These are phyloP conservation scores for Leucozona laternaria DNA, from an alignment of 2,888 invertebrate species.

Conservation along the genomic window DNA sequence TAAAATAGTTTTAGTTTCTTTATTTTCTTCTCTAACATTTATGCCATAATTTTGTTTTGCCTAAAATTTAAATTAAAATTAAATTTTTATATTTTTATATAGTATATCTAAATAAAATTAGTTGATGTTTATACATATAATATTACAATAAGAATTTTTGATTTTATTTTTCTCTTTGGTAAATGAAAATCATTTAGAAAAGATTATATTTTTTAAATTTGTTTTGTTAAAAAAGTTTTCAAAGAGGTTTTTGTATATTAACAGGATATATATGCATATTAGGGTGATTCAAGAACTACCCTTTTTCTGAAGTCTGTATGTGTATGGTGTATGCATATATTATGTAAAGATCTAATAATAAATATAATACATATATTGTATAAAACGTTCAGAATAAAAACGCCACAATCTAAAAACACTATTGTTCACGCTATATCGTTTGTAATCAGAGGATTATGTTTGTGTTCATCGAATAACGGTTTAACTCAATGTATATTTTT, in stretches of 20 bases:
- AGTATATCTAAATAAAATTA: not conserved
- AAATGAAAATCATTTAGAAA: not conserved
- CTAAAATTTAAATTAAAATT: not conserved
- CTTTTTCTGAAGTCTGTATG: too few species aligned
- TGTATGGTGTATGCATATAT: too few species aligned
- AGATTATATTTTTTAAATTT: not conserved
- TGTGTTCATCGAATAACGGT: too few species aligned
- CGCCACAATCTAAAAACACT: too few species aligned
- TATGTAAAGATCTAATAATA: too few species aligned
- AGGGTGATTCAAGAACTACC: too few species aligned
- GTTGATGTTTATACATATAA: not conserved
- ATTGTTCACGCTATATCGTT: too few species aligned
- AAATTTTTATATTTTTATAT: not conserved
- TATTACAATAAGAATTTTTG: not conserved
- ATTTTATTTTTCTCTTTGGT: not conserved
- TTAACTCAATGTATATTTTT: too few species aligned
- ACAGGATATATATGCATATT: too few species aligned
- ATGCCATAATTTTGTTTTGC: not conserved
- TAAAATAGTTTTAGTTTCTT: conserved; percentile 3
- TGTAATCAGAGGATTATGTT: too few species aligned
- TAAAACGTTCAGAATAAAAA: too few species aligned
- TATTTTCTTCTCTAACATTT: not conserved
- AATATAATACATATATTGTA: too few species aligned
- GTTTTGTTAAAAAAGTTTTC: not conserved
- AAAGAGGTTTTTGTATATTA: not conserved